Evolutionary conservation across 2,888 invertebrate species (phyloP).

Genomic region (Agriopis aurantiaria): DNA sequence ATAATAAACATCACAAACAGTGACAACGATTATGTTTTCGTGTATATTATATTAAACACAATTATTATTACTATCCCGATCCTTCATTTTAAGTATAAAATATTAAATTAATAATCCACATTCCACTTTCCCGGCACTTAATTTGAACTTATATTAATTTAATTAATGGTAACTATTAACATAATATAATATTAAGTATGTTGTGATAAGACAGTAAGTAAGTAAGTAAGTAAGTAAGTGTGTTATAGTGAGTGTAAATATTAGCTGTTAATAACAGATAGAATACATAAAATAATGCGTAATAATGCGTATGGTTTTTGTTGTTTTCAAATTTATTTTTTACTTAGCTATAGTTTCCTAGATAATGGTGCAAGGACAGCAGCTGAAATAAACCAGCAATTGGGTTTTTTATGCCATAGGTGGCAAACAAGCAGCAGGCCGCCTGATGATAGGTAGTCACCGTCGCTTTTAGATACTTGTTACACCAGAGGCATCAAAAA

Average conservation of each 20-base stretch:
- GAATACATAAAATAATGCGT: too few species aligned
- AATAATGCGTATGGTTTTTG: too few species aligned
- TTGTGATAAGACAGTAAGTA: neutral
- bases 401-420: too few species aligned
- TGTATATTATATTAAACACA: neutral
- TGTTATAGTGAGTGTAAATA: neutral
- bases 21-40: neutral
- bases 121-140: conserved; percentile 84
- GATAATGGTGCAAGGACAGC: too few species aligned
- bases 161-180: conserved; percentile 47
- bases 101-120: conserved; percentile 56
- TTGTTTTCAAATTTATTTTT: too few species aligned
- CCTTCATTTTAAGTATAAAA: neutral
- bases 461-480: too few species aligned
- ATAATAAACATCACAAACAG: neutral
- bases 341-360: too few species aligned
- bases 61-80: too few species aligned
- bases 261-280: neutral
- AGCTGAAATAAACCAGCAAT: too few species aligned
- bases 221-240: neutral
- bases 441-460: too few species aligned
- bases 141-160: conserved; percentile 34
- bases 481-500: too few species aligned
- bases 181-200: neutral
- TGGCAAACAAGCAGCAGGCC: too few species aligned